Base-by-base conservation (phyloP, 2,797 vertebrate genomes). In the Squalus acanthias region DNA sequence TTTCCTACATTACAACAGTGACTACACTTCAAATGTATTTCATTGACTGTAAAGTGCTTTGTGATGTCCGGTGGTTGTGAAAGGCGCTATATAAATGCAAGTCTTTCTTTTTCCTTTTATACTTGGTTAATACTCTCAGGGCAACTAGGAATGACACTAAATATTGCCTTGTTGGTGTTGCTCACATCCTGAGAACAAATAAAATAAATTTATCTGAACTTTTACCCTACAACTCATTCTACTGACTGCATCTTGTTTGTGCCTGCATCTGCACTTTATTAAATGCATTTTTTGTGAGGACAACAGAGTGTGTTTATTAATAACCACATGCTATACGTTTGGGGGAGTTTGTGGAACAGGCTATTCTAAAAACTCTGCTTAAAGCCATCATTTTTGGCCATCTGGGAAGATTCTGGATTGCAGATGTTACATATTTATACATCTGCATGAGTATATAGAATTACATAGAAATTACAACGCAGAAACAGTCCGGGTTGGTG, bases 341-440 rank as follows among this genome's bases (percentile, higher is more conserved):
- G 9, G 65, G 65, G 20, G 63, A 24, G 15, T 65, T 65, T 92
- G 89, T 93, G 20, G n/a, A 24, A 24, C 63, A 69, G 65, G n/a
- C 88, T n/a, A 92, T 65, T 67, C 91, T 93, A 3, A 69, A 69
- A 69, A 69, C n/a, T 46, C 20, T 93, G 20, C 91, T 93, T 24
- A 93, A 39, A 69, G 17, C 39, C 39, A 46, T 46, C 39, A 3
- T 63, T 69, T 33, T 39, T 69, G 91, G 39, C 17, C n/a, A 29
- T 39, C 65, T 69, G 17, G 63, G n/a, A 93, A 93, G 4, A 93
- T 93, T 69, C 67, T 93, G 67, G n/a, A 46, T 93, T 93, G 91
- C 91, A 69, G 63, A 69, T 93, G 65, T 93, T 67, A 63, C 91
- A 93, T 93, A 69, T 93, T 93, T 93, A 93, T 69, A 93, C 65